Evolutionary conservation across 2,113 vertebrate genomes (phyloP).

Genomic region (Sigmodon hispidus): DNA sequence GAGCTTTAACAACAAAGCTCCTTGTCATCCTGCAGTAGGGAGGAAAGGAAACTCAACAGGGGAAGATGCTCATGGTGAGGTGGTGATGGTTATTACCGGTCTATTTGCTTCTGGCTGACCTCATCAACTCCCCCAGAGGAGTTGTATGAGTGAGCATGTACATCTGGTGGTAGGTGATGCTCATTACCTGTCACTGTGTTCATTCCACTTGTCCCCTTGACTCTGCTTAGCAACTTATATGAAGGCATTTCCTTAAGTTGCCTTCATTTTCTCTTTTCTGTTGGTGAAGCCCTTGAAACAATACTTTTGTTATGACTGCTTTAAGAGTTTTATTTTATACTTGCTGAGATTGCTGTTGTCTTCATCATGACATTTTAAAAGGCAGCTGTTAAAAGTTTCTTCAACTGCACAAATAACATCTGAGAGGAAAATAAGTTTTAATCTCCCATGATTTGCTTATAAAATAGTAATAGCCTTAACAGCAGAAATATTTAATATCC

Average conservation of each 20-base stretch:
- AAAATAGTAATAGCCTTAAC: background rate
- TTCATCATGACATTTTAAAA: constrained; percentile 64
- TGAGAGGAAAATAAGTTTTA: constrained; percentile 29
- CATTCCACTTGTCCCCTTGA: constrained; percentile 31
- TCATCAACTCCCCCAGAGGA: background rate
- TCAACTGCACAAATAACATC: constrained; percentile 1
- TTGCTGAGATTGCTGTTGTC: constrained; percentile 63
- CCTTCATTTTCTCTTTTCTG: constrained; percentile 19
- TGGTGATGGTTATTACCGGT: no score
- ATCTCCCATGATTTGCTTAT: constrained; percentile 19
- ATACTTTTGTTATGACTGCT: constrained; percentile 64
- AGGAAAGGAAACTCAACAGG: background rate
- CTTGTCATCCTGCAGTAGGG: background rate
- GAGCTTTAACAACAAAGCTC: background rate
- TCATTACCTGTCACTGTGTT: constrained; percentile 25
- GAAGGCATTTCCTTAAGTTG: constrained; percentile 46
- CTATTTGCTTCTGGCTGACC: background rate
- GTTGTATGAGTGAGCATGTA: background rate
- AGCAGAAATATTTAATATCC: background rate
- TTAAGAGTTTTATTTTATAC: constrained; percentile 65
- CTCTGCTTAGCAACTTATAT: constrained; percentile 40
- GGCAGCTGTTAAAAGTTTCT: constrained; percentile 62
- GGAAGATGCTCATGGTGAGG: rapidly evolving
- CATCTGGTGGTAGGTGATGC: background rate
- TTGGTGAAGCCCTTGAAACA: constrained; percentile 60